Evolutionary conservation across 2,797 vertebrate species (phyloP).

Genomic region (Anisognathus igniventris): DNA sequence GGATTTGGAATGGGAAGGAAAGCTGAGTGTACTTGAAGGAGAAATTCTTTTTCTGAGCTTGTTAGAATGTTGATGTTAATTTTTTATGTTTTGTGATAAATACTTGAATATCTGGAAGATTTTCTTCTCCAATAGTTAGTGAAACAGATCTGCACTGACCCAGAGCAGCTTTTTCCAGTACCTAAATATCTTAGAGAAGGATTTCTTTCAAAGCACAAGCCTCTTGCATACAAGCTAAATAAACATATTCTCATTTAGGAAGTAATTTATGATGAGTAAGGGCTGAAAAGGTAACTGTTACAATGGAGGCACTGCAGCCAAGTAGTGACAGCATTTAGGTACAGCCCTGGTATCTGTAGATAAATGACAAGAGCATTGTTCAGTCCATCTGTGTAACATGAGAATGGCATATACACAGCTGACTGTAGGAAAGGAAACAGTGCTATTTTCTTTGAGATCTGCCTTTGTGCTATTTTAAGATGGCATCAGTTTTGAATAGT

Average conservation of each 20-base stretch:
- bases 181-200: background rate
- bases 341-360: background rate
- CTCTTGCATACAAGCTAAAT: background rate
- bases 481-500: background rate
- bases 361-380: background rate
- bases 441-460: background rate
- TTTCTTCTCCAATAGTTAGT: background rate
- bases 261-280: background rate
- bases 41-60: background rate
- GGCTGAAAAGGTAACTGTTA: background rate
- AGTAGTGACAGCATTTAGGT: background rate
- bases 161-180: background rate
- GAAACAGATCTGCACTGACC: background rate
- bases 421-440: background rate
- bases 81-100: background rate
- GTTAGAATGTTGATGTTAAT: background rate
- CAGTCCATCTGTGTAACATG: background rate
- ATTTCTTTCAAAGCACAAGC: background rate
- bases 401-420: background rate
- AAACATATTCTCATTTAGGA: background rate
- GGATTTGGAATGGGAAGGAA: background rate
- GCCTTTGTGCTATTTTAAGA: conserved; percentile 33
- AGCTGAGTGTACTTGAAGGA: background rate
- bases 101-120: background rate
- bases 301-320: background rate